Evolutionary conservation across 2,888 invertebrate species (phyloP).

Genomic region (Platypus cylindrus): DNA sequence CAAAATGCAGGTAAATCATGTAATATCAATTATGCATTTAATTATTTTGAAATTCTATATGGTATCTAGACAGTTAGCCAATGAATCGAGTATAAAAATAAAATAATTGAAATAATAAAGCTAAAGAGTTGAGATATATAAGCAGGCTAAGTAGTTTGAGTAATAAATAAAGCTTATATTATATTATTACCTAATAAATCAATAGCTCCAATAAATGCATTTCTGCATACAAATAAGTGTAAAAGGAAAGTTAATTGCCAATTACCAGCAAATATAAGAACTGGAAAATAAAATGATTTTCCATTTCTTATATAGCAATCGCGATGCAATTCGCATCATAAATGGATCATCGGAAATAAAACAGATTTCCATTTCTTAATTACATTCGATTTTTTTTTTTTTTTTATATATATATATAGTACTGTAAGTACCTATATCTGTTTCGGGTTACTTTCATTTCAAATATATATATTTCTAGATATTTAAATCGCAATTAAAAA

Average conservation of each 20-base stretch:
- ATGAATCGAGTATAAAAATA: no score
- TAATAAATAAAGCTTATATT: constrained; percentile 20
- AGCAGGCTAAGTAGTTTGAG: constrained; percentile 10
- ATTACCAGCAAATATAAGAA: constrained; percentile 19
- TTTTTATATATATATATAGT: background rate
- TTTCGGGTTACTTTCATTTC: no score
- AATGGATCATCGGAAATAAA: constrained; percentile 16
- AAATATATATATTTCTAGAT: no score
- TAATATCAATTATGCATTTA: no score
- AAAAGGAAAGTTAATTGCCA: constrained; percentile 23
- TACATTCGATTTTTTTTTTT: constrained; percentile 6
- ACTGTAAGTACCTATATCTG: background rate
- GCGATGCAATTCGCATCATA: constrained; percentile 12
- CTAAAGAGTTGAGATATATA: constrained; percentile 9
- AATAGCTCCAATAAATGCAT: constrained; percentile 22
- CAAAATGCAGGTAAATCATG: no score
- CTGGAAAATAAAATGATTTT: constrained; percentile 17
- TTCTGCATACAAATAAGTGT: constrained; percentile 22
- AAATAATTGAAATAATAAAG: no score
- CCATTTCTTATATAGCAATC: constrained; percentile 16
- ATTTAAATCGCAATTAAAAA: no score
- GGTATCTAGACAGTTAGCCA: no score
- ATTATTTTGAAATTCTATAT: no score
- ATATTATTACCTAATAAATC: constrained; percentile 24
- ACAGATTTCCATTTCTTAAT: constrained; percentile 17